Percentiles rank a stretch among this genome's conserved stretches.
These are phyloP conservation scores for Neoascia interrupta DNA, from an alignment of 2,888 invertebrate species.

Conservation along the genomic window DNA sequence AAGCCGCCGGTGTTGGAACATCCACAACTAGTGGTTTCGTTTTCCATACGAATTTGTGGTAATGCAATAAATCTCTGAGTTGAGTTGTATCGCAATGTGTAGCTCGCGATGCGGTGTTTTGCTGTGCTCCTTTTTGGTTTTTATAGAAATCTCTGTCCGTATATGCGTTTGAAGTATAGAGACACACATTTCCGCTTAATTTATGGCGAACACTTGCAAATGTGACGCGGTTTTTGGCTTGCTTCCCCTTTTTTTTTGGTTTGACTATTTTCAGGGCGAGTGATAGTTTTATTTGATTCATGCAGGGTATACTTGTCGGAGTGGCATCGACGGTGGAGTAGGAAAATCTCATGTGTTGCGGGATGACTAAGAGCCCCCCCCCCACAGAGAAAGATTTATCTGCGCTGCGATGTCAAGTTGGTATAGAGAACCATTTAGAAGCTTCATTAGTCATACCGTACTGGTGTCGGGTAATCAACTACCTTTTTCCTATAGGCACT, in stretches of 20 bases:
- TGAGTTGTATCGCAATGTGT: slow-evolving; percentile 45
- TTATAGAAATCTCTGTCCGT: slow-evolving; percentile 28
- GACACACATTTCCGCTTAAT: slow-evolving; percentile 60
- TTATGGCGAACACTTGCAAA: slow-evolving; percentile 65
- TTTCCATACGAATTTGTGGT: no score
- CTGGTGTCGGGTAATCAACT: no score
- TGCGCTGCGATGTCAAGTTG: slow-evolving; percentile 44
- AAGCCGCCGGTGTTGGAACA: no score
- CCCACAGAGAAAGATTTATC: slow-evolving; percentile 59
- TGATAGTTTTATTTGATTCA: slow-evolving; percentile 40
- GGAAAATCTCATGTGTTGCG: no score
- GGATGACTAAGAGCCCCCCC: no score
- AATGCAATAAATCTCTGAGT: slow-evolving; percentile 58
- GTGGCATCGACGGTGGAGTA: not conserved
- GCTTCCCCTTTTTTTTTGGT: slow-evolving; percentile 1
- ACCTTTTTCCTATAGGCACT: no score
- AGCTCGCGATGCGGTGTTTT: not conserved
- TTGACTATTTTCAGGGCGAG: slow-evolving; percentile 51
- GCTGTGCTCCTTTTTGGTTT: slow-evolving; percentile 1
- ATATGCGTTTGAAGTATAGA: slow-evolving; percentile 34
- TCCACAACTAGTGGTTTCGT: no score
- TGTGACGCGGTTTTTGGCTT: slow-evolving; percentile 41
- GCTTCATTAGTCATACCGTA: no score
- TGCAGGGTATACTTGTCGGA: slow-evolving; percentile 25
- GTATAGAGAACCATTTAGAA: no score